Evolutionary conservation across 2,888 invertebrate genomes (phyloP), one percentile per base, ranked within the genome.

Genomic region (Stenurella melanura): DNA sequence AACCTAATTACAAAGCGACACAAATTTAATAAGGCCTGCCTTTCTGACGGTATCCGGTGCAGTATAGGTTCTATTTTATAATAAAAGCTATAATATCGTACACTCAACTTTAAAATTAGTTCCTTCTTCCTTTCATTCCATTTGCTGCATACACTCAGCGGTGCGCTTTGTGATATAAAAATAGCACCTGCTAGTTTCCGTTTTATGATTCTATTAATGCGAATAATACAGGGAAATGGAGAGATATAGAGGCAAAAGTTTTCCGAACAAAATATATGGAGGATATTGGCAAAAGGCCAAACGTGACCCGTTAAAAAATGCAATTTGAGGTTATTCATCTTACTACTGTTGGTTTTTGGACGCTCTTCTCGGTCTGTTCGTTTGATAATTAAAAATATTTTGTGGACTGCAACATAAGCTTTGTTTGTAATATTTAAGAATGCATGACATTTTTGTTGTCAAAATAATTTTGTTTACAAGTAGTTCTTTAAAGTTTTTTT

Each of bases 1-100:
- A 69, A 69, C 69, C 30, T 34, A 69, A 57, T 69, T 69, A 69
- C 56, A 18, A 57, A 34, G 69, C 56, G 34, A 69, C 58, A 57
- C 69, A 69, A 69, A 69, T 69, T 69, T 58, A 69, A 69, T 69
- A 69, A 69, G 18, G 38, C 18, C 18, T 34, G 18, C 57, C 69
- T 56, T 26, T 61, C 38, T 38, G 69, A 58, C 18, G 57, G 38
- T 34, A 58, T 69, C 19, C 30, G 17, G 61, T 50, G 50, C 38
- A 64, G 42, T 42, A 30, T 64, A 42, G 42, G 42, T 18, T 34
- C 18, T 34, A 42, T 42, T 64, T 64, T 64, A 17, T 64, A 64
- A 64, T 64, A 64, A 64, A 64, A 38, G 64, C 30, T 61, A 34
- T 64, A 64, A 64, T 42, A 64, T 19, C 18, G 64, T 19, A 21